A percentile compares a stretch with the other conserved stretches of the same genome.
These are phyloP conservation scores for Scartelaos histophorus DNA, from an alignment of 2,113 vertebrate species.

Conservation along the genomic window DNA sequence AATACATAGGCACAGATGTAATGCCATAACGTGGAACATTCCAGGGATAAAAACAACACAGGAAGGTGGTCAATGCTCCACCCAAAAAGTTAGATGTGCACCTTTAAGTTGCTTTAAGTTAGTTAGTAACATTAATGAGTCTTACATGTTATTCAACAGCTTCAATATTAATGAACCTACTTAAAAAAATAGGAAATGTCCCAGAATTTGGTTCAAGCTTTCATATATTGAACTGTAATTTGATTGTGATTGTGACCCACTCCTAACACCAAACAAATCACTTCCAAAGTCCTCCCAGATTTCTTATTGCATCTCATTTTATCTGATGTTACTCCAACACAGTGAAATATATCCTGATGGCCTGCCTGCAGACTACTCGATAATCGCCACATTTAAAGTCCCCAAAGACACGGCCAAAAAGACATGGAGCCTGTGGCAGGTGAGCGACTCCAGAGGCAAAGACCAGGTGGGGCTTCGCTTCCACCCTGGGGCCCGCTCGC, in stretches of 20 bases:
- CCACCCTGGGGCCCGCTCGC: constrained; percentile 58
- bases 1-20: too few species aligned
- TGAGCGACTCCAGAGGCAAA: constrained; percentile 67
- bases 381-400: constrained; percentile 76
- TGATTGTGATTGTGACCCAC: neutral
- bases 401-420: constrained; percentile 55
- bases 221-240: neutral
- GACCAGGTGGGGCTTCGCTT: constrained; percentile 68
- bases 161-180: neutral
- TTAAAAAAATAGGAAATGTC: too few species aligned
- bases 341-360: constrained; percentile 72
- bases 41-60: too few species aligned
- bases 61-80: too few species aligned
- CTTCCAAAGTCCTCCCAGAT: neutral
- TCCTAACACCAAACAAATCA: neutral
- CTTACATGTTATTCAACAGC: neutral
- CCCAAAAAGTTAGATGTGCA: too few species aligned
- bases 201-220: neutral
- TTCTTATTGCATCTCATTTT: constrained; percentile 8
- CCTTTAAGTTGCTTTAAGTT: too few species aligned
- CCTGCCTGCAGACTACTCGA: constrained; percentile 73
- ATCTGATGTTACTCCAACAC: constrained; percentile 24
- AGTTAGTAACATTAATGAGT: neutral
- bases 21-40: too few species aligned
- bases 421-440: constrained; percentile 78